These are phyloP conservation scores for Haemorhous mexicanus DNA, from an alignment of 2,113 vertebrate species.

Conservation along the genomic window DNA sequence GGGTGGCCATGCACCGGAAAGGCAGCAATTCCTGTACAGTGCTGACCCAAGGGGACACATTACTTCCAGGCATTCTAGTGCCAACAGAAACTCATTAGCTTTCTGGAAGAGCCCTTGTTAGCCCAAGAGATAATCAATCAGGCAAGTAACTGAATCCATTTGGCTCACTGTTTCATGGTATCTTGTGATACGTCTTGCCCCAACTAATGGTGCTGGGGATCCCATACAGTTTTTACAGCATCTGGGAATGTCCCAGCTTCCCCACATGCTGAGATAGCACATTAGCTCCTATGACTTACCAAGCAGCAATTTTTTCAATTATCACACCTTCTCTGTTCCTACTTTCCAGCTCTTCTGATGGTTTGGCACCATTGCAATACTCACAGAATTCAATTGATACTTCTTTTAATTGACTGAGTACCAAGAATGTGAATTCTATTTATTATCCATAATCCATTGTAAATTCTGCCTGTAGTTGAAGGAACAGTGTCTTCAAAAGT, in stretches of 20 bases:
- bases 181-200: slow-evolving; percentile 77
- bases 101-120: slow-evolving; percentile 71
- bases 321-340: slow-evolving; percentile 72
- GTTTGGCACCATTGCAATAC: slow-evolving; percentile 67
- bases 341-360: slow-evolving; percentile 60
- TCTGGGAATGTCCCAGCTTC: slow-evolving; percentile 71
- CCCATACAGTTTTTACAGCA: slow-evolving; percentile 45
- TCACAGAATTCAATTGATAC: slow-evolving; percentile 61
- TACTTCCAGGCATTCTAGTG: slow-evolving; percentile 14
- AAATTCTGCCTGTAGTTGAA: neutral
- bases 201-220: slow-evolving; percentile 69
- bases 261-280: slow-evolving; percentile 60
- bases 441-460: slow-evolving; percentile 43
- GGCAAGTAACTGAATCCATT: slow-evolving; percentile 75
- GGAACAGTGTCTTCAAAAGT: neutral
- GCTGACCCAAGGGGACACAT: slow-evolving; percentile 57
- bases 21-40: neutral
- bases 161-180: slow-evolving; percentile 73
- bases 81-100: slow-evolving; percentile 65
- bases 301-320: slow-evolving; percentile 77
- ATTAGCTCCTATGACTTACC: slow-evolving; percentile 67
- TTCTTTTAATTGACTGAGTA: slow-evolving; percentile 69
- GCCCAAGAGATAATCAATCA: slow-evolving; percentile 75
- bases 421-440: slow-evolving; percentile 43
- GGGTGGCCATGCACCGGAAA: fast-evolving